Conservation (phyloP, 2,888 invertebrate genomes). For the Sphecodes monilicornis region DNA sequence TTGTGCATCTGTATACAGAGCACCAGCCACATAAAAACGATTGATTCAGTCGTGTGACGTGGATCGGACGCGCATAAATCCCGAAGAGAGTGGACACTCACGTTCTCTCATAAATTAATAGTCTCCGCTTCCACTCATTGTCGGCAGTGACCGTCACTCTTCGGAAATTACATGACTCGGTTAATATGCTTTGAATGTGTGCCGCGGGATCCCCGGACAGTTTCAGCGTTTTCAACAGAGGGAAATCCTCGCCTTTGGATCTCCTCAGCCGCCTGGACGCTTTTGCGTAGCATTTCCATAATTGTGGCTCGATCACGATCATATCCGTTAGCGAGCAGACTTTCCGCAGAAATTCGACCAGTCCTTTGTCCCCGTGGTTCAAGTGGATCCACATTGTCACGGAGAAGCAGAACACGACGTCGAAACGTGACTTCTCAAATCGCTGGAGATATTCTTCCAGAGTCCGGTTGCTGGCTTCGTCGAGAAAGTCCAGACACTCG, state of each 20-base stretch:
- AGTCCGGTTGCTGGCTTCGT: constrained; percentile 76
- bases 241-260: constrained; percentile 87
- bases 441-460: constrained; percentile 85
- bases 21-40: background rate
- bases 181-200: constrained; percentile 87
- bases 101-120: constrained; percentile 86
- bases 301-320: constrained; percentile 92
- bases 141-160: constrained; percentile 87
- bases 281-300: constrained; percentile 93
- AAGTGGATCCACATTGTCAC: constrained; percentile 96
- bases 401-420: constrained; percentile 92
- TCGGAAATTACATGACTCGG: constrained; percentile 83
- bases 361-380: constrained; percentile 91
- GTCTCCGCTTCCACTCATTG: constrained; percentile 90
- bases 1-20: constrained; percentile 23
- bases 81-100: constrained; percentile 16
- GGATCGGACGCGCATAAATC: constrained; percentile 37
- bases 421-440: constrained; percentile 86
- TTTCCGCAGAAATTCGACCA: constrained; percentile 87
- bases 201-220: constrained; percentile 87
- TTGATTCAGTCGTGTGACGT: constrained; percentile 26
- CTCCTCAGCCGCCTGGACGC: constrained; percentile 90
- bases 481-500: constrained; percentile 87
- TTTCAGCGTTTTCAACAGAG: constrained; percentile 86
- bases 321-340: constrained; percentile 86